Evolutionary conservation across 2,113 vertebrate species (phyloP), one percentile per base, ranked within the genome.

Genomic region (Pterocles gutturalis): DNA sequence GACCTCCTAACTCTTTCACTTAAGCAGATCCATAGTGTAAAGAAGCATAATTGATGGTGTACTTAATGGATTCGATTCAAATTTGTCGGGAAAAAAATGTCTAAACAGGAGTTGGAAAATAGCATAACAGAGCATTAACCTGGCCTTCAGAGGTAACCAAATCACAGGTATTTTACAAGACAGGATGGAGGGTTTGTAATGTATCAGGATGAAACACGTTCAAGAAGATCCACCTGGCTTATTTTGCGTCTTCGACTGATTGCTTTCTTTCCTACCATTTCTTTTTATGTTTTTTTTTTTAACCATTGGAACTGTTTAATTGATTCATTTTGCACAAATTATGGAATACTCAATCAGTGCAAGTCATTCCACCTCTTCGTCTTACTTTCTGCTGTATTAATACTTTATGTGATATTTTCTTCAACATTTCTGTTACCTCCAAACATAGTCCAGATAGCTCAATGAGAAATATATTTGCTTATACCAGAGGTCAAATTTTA

Each of bases 41-140:
- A 95, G 84, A 61, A 93, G 71, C 29, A 4, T 86, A 88, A 94
- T 81, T 92, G 85, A 90, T 95, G 51, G 90, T 71, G 25, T 77
- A 86, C 79, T 96, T 96, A 73, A 66, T 31, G 67, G 67, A 86
- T 92, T 93, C 0, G 4, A 96, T 95, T 80, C 41, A 90, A 86
- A 86, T 73, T 65, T 92, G 17, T 90, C 36, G 72, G 77, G 5
- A 79, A 70, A 91, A 92, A 15, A 18, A 17, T 1, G 31, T 86
- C 54, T 88, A 66, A 92, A 55, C 21, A 86, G 25, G 11, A 80
- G 41, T 45, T 83, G 46, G 71, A 71, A 83, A 90, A 53, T 6
- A 36, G 12, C 20, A 16, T 62, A 61, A 53, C n/a, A 66, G 17
- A 73, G 17, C 28, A 83, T 72, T 82, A 43, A 49, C 21, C 24